phyloP scores from a whole-genome alignment of 2,113 vertebrate species.

The Crocuta crocuta region DNA sequence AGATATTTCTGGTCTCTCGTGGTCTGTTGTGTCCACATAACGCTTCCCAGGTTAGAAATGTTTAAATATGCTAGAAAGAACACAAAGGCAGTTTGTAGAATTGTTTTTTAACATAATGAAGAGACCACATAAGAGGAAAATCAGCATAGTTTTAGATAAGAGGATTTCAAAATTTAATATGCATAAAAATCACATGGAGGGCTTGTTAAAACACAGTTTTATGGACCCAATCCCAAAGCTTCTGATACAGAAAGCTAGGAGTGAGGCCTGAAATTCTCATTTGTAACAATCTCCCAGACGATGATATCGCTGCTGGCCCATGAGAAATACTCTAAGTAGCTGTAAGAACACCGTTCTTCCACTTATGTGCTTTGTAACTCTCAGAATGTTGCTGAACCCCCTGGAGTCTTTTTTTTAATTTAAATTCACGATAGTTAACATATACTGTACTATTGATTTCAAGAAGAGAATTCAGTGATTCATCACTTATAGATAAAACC shows the following conservation, averaged over 20 bases:
- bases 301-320: background rate
- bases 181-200: background rate
- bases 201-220: background rate
- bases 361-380: background rate
- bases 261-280: background rate
- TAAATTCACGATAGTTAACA: too few species aligned
- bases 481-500: too few species aligned
- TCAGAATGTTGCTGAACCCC: background rate
- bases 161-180: background rate
- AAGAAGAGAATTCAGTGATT: too few species aligned
- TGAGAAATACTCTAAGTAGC: background rate
- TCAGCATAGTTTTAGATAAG: background rate
- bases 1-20: constrained; percentile 1
- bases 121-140: background rate
- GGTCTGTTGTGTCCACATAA: background rate
- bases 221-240: background rate
- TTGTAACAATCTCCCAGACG: background rate
- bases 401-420: background rate
- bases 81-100: background rate
- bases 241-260: background rate
- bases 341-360: background rate
- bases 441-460: too few species aligned
- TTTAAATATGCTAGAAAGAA: background rate
- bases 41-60: background rate
- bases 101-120: background rate